Conservation (phyloP, 2,113 vertebrate species). For the Lonchura striata region DNA sequence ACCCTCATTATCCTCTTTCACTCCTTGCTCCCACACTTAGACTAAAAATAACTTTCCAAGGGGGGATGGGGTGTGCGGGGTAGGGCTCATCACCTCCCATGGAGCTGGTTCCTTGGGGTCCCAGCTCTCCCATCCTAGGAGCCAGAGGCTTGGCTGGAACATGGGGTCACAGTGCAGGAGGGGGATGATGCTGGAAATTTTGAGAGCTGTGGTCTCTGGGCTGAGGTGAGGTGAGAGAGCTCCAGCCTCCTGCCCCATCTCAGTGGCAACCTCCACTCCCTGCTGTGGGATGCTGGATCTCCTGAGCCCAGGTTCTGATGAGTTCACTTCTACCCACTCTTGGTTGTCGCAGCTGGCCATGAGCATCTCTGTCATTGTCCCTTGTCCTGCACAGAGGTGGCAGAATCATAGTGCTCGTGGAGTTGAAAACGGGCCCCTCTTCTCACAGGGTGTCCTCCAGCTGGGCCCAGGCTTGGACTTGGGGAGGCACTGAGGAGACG, state of each 20-base stretch:
- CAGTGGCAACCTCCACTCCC: background rate
- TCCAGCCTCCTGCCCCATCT: background rate
- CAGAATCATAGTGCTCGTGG: background rate
- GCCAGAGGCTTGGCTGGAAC: background rate
- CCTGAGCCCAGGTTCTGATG: background rate
- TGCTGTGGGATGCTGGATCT: background rate
- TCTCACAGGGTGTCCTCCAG: background rate
- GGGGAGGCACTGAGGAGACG: accelerated
- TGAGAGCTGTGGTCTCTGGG: background rate
- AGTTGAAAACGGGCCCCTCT: background rate
- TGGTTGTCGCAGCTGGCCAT: background rate
- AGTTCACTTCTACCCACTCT: background rate
- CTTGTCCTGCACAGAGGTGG: background rate
- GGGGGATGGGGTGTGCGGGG: background rate
- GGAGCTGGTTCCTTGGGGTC: background rate
- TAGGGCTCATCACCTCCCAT: background rate
- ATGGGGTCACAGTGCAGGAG: background rate
- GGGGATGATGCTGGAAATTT: background rate
- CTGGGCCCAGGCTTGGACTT: background rate
- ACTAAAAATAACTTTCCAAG: slow-evolving; percentile 63
- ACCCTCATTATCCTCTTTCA: slow-evolving; percentile 62
- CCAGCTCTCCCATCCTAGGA: background rate
- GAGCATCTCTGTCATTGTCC: background rate
- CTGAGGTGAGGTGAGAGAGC: background rate
- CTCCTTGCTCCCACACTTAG: slow-evolving; percentile 47